Evolutionary conservation across 1,140 invertebrate species (phyloP), one percentile per base, ranked within the genome.

Genomic region (Neodiprion pinetum): DNA sequence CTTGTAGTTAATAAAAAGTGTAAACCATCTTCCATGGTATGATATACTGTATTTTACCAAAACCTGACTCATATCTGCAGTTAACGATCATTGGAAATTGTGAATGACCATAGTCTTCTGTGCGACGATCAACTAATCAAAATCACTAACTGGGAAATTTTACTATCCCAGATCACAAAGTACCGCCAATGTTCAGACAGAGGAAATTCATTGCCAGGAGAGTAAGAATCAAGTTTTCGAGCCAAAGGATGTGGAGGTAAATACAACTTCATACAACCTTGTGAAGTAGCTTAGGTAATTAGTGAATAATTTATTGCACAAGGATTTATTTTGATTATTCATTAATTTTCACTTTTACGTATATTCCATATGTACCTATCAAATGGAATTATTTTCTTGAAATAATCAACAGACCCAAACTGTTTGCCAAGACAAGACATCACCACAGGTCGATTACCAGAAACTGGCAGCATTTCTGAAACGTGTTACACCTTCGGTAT

Each of bases 401-500:
- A 23, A 67, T 73, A 70, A 48, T 69, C 78, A 77, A n/a, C 48
- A 88, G 87, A 87, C 83, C 23, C 88, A 89, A 76, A 89, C 87
- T 1, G 66, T 77, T n/a, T 68, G 74, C 40, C 77, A 80, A 71
- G 53, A 81, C 7, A 79, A 77, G 73, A 79, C 78, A 70, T 75
- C 78, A 4, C 74, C 76, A 1, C 28, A 84, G 2, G 81, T 87
- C 8, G 83, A 88, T 81, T 84, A 87, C 74, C 78, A 84, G 9
- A 88, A 80, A 75, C 80, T 89, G 21, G 84, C 84, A 50, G 76
- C 78, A 47, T 89, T 89, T 79, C 77, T 89, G 11, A 86, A 85
- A 12, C 81, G 78, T 50, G 84, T 89, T 8, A 86, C 86, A 23
- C 88, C 88, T 48, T 78, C 79, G 53, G 79, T 89, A 21, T 67